Evolutionary conservation across 2,888 invertebrate species (phyloP).

Genomic region (Tetheella fluctuosa): DNA sequence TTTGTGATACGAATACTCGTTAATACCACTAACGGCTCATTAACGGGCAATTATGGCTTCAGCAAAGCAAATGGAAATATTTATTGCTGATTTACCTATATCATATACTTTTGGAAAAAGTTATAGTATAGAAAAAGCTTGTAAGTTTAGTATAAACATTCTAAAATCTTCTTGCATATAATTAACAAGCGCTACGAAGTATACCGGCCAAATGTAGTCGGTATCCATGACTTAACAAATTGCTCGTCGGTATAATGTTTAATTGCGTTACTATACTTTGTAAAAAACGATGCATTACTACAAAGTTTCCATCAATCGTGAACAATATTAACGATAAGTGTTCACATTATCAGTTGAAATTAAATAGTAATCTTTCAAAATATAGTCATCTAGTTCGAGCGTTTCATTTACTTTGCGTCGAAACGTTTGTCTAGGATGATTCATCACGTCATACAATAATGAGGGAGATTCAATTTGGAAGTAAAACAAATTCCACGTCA

Average conservation of each 20-base stretch:
- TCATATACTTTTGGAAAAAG: neutral
- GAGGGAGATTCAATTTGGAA: constrained; percentile 68
- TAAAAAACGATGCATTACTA: constrained; percentile 39
- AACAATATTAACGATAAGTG: constrained; percentile 48
- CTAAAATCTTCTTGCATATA: neutral
- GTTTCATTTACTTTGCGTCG: constrained; percentile 73
- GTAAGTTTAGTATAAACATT: neutral
- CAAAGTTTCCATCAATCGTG: constrained; percentile 47
- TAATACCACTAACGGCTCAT: constrained; percentile 58
- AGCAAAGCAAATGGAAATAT: constrained; percentile 29
- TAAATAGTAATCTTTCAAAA: constrained; percentile 57
- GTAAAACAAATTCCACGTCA: constrained; percentile 72
- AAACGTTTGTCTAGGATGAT: constrained; percentile 76
- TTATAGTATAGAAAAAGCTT: neutral
- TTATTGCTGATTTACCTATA: neutral
- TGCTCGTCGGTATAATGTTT: constrained; percentile 9
- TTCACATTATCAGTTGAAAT: constrained; percentile 45
- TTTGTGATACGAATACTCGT: constrained; percentile 54
- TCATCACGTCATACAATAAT: constrained; percentile 75
- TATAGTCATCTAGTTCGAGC: constrained; percentile 49
- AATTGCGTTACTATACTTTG: neutral
- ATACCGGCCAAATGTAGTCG: neutral
- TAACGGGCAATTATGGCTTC: constrained; percentile 17
- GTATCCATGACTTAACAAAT: constrained; percentile 10
- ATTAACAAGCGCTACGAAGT: neutral